Evolutionary conservation across 92 coral and sea anemone species (phyloP).

Genomic region (Actinostola sp.): DNA sequence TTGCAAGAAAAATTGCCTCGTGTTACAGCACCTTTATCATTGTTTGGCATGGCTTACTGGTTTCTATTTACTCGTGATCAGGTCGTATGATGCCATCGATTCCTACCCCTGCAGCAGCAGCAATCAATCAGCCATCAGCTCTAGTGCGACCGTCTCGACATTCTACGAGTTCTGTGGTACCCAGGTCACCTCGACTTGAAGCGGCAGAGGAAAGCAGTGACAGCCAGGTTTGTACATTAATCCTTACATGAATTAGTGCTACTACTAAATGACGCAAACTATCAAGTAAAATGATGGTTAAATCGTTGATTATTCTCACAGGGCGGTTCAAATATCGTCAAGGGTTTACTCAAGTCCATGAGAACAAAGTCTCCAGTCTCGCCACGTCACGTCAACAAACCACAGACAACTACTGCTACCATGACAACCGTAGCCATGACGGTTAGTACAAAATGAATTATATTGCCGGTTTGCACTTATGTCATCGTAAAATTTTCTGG

Average conservation of each 20-base stretch:
- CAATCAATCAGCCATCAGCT: slow-evolving; percentile 22
- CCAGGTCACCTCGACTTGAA: not conserved
- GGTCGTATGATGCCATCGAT: slow-evolving; percentile 54
- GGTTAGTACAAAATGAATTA: too few species aligned
- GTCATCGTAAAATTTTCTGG: too few species aligned
- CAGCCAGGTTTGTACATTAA: slow-evolving; percentile 5
- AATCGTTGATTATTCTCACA: too few species aligned
- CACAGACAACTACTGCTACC: not conserved
- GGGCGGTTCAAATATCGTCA: too few species aligned
- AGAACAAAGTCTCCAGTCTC: slow-evolving; percentile 46
- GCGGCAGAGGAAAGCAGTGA: slow-evolving; percentile 4
- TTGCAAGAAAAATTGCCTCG: too few species aligned
- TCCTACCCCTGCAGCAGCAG: slow-evolving; percentile 11
- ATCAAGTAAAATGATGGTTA: too few species aligned
- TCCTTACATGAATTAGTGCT: too few species aligned
- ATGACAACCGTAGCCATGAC: slow-evolving; percentile 8
- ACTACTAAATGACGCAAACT: too few species aligned
- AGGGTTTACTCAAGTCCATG: slow-evolving; percentile 52
- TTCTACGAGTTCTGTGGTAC: slow-evolving; percentile 2
- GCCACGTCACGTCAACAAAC: not conserved
- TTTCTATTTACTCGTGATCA: not conserved
- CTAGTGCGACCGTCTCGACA: slow-evolving; percentile 29
- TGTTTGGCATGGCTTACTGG: not conserved
- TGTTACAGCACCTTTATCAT: too few species aligned
- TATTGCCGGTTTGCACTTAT: too few species aligned